Base-by-base conservation (phyloP, 2,797 vertebrate species). In the Heterohyrax brucei region DNA sequence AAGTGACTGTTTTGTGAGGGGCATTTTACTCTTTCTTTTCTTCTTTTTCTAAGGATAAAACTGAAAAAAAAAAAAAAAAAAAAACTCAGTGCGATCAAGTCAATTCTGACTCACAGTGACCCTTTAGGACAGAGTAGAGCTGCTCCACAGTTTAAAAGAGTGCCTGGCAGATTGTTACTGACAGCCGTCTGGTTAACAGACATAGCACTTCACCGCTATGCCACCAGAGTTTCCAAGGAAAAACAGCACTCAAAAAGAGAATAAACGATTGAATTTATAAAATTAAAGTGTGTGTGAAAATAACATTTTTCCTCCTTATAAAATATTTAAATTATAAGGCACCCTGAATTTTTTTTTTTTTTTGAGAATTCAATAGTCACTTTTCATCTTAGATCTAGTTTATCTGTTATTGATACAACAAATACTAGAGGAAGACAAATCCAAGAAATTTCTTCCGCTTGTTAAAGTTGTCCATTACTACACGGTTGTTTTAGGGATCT, bases 251-350 rank as follows among this genome's bases (percentile, higher is more conserved):
- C 12, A 21, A 7, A 90, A 19, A 96, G 77, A 92, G 2, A 10
- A 88, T 64, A 93, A 13, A 94, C 66, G 21, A 26, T 0, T 48
- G 2, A 93, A 44, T 16, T 72, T 19, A 6, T 26, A 68, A 56
- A 79, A 94, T 91, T 94, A 73, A 12, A 12, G 22, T 21, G 5
- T 84, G 53, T 3, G 0, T 14, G 1, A 94, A 53, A 39, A 89
- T 75, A 53, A 21, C 0, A 88, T 2, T 0, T 2, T 0, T 85
- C 5, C 5, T 56, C 1, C 1, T 1, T 82, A 12, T 0, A 53
- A 91, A 18, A 12, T 92, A 84, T 93, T 85, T 95, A 64, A 95
- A 95, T 62, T 87, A 68, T 48, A 44, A 50, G 87, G 77, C 9
- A 24, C 44, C 19, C 0, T 64, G 12, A 89, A 44, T 0, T 39